A percentile compares a stretch with the other conserved stretches of the same genome.
Conservation (phyloP, 2,797 vertebrate genomes). For the Lutjanus argentimaculatus region DNA sequence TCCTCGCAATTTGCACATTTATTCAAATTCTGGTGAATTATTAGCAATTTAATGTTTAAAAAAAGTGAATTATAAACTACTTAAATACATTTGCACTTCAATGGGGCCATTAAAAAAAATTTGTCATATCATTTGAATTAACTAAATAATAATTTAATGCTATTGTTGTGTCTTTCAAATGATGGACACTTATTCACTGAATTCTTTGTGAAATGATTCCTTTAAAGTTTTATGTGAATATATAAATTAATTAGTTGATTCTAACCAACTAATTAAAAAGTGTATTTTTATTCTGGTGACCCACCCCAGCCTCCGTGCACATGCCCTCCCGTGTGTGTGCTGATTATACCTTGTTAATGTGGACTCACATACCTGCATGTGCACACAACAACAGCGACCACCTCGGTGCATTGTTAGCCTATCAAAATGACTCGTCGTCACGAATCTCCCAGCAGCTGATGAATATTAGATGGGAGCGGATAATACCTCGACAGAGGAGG, state of each 20-base stretch:
- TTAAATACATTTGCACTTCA: constrained; percentile 1
- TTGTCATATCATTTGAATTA: not conserved
- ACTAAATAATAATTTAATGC: not conserved
- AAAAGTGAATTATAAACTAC: not conserved
- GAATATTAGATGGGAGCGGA: constrained; percentile 80
- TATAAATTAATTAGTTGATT: not conserved
- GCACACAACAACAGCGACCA: constrained; percentile 59
- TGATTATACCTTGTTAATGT: constrained; percentile 33
- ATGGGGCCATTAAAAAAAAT: not conserved
- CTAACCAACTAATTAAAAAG: not conserved
- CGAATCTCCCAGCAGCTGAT: constrained; percentile 77
- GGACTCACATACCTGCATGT: constrained; percentile 34
- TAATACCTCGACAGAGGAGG: constrained; percentile 74
- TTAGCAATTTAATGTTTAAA: not conserved
- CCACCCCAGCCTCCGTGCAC: constrained; percentile 33
- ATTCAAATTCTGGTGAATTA: not conserved
- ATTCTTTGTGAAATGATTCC: not conserved
- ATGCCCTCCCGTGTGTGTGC: constrained; percentile 58
- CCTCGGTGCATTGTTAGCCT: constrained; percentile 66
- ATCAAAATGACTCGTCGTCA: constrained; percentile 73
- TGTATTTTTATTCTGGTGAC: not conserved
- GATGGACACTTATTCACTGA: not conserved
- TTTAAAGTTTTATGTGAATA: not conserved
- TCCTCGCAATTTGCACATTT: not conserved
- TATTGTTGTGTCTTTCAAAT: not conserved